Base-by-base conservation (phyloP, 2,888 invertebrate species). In the Conomelus anceps region DNA sequence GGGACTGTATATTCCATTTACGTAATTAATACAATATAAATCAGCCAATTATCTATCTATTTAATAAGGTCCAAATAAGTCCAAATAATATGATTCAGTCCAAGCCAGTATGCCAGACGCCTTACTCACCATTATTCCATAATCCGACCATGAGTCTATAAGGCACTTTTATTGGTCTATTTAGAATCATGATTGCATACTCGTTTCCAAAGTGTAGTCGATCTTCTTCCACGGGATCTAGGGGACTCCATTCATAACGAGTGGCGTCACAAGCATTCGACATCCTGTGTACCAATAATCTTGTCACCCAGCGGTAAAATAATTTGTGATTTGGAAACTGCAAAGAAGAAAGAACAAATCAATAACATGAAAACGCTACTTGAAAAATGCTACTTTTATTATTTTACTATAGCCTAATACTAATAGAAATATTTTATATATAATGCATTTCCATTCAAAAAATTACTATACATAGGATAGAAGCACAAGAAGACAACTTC, bases 81-180 rank as follows among this genome's bases (percentile, higher is more conserved):
- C n/a, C n/a, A n/a, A n/a, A n/a, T n/a, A n/a, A n/a, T n/a, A n/a
- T n/a, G n/a, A n/a, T n/a, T n/a, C n/a, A n/a, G n/a, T n/a, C n/a
- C n/a, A n/a, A n/a, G n/a, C n/a, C n/a, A n/a, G n/a, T n/a, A n/a
- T n/a, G n/a, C n/a, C n/a, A n/a, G n/a, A n/a, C n/a, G n/a, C n/a
- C n/a, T 13, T 34, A 92, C 92, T 92, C 93, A 96, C 97, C 96
- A 93, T 95, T 95, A 92, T 95, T 95, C 97, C 97, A 97, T 90
- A 97, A 93, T 34, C 93, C 93, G 90, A 94, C 92, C 0, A 96
- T 92, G 91, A 95, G 94, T 85, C 93, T 92, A 20, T 93, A 92
- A 17, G 94, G 94, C 91, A 95, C 94, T 85, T 92, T 91, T 24
- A 97, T 94, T 84, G 95, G 95, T 24, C 95, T 94, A 92, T 97